Evolutionary conservation across 2,888 invertebrate genomes (phyloP), one percentile per base, ranked within the genome.

Genomic region (Lasioglossum calceatum): DNA sequence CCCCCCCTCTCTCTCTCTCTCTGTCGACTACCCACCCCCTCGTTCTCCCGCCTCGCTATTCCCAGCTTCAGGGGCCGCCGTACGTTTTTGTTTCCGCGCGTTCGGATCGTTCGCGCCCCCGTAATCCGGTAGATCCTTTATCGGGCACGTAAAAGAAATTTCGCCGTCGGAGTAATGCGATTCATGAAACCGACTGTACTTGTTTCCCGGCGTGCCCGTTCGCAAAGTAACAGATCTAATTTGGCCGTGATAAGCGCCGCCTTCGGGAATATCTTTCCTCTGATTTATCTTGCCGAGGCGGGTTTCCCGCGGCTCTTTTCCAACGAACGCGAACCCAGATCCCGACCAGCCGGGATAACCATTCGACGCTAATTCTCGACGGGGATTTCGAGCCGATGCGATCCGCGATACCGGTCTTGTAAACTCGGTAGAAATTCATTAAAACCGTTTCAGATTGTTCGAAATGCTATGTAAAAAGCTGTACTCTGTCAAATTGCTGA

Each of bases 131-230:
- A 70, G 71, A 71, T 79, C 78, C 78, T 54, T 79, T 79, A 72
- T 79, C 54, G 67, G 27, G 78, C 77, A 78, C 78, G 78, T 71
- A 54, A 72, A 79, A 71, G 71, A 79, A 71, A 71, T 79, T 79
- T 67, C 50, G 36, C 19, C 71, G 71, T 32, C 50, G 32, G 54
- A 71, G 23, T 79, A 79, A 79, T 72, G 78, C 78, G 50, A 79
- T 79, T 71, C 70, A 67, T 27, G 78, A 50, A 54, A 54, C 71
- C 50, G 50, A 27, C 7, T 42, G 71, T 36, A 67, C 71, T 54
- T 42, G 71, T 54, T 79, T 42, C 67, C n/a, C 36, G 23, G 44
- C 77, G 4, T 14, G 44, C 72, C 44, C 44, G 32, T 27, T 71
- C 27, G 10, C 36, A 27, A 39, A 70, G 50, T 67, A 36, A 54